Evolutionary conservation across 2,797 vertebrate genomes (phyloP).

Genomic region (Lates japonicus): DNA sequence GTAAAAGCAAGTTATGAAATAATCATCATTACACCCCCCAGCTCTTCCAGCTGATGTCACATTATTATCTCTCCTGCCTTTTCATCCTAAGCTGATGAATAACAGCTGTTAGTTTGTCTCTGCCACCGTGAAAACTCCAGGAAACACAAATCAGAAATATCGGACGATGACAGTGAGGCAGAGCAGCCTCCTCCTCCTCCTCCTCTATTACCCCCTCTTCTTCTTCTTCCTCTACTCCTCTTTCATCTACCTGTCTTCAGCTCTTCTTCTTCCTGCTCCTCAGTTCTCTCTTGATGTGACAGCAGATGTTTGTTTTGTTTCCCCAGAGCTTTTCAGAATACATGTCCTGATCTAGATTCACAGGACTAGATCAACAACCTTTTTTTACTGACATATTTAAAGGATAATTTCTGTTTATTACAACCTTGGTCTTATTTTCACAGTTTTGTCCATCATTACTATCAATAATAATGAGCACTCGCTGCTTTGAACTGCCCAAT

Average conservation of each 20-base stretch:
- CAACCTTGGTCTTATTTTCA: not conserved
- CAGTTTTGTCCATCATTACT: constrained; percentile 16
- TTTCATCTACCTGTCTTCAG: constrained; percentile 16
- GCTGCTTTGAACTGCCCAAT: not conserved
- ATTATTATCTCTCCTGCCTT: constrained; percentile 1
- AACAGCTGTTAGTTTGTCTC: constrained; percentile 13
- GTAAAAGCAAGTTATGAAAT: not conserved
- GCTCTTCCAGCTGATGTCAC: not conserved
- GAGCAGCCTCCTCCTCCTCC: constrained; percentile 49
- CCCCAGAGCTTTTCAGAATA: constrained; percentile 22
- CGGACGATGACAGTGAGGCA: constrained; percentile 33
- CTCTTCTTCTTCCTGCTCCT: constrained; percentile 1
- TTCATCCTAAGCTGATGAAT: constrained; percentile 13
- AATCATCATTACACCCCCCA: not conserved
- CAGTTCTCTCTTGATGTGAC: not conserved
- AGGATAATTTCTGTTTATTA: constrained; percentile 12
- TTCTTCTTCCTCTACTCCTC: not conserved
- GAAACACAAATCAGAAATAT: constrained; percentile 17
- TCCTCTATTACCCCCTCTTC: not conserved
- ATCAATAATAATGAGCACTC: not conserved
- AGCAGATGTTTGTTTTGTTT: constrained; percentile 14
- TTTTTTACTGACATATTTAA: not conserved
- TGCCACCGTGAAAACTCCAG: not conserved
- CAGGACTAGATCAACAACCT: not conserved
- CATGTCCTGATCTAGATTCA: constrained; percentile 14